A percentile compares a stretch with the other conserved stretches of the same genome.
phyloP scores from a whole-genome alignment of 64 coral and sea anemone genomes.

The Pocillopora damicornis region DNA sequence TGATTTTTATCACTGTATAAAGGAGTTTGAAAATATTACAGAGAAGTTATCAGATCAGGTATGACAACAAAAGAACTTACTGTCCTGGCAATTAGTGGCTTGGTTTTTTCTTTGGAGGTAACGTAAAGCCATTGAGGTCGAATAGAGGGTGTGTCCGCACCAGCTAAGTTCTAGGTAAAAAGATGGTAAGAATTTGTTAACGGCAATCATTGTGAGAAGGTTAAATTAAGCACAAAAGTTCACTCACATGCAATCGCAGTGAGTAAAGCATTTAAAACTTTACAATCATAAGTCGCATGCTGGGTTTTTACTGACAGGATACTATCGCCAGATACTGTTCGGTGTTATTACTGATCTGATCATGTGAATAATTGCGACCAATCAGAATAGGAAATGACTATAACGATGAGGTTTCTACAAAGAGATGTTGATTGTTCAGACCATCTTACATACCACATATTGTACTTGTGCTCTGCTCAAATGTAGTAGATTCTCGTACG shows the following conservation, averaged over 20 bases:
- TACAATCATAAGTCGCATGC: no score
- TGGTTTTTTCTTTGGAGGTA: constrained; percentile 23
- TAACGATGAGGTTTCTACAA: no score
- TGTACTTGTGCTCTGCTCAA: constrained; percentile 70
- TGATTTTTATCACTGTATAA: neutral
- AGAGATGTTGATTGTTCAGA: no score
- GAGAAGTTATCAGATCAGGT: constrained; percentile 1
- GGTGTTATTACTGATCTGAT: no score
- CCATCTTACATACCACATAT: constrained; percentile 49
- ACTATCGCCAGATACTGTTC: no score
- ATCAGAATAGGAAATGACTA: no score
- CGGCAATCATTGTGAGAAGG: neutral
- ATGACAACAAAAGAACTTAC: neutral
- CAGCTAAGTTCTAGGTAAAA: constrained; percentile 60
- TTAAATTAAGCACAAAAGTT: no score
- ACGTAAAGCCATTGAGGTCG: constrained; percentile 85
- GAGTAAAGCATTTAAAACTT: no score
- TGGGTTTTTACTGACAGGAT: no score
- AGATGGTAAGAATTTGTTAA: neutral
- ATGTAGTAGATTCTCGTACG: constrained; percentile 61
- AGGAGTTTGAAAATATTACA: neutral
- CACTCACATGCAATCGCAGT: no score
- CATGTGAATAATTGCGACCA: no score
- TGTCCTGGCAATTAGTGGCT: constrained; percentile 21
- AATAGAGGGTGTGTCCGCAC: constrained; percentile 67